These are phyloP conservation scores for Edolisoma coerulescens DNA, from an alignment of 2,113 vertebrate species.

Conservation along the genomic window DNA sequence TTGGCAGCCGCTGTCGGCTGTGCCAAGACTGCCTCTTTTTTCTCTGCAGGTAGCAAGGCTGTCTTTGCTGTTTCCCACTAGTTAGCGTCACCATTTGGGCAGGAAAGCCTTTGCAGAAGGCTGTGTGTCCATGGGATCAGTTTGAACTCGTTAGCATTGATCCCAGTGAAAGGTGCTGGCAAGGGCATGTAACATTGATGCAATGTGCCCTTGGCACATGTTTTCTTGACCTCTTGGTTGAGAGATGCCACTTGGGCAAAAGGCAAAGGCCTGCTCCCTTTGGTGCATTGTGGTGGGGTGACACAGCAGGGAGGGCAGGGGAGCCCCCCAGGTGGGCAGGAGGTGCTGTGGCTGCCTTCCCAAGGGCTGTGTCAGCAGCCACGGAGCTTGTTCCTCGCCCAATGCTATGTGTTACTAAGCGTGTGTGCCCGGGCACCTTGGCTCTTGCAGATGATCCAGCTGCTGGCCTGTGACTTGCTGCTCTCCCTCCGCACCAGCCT, in stretches of 20 bases:
- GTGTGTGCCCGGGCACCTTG: background rate
- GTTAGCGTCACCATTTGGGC: accelerated
- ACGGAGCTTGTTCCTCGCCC: background rate
- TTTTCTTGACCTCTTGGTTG: background rate
- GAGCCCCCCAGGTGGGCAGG: background rate
- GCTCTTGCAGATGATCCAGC: slow-evolving; percentile 84
- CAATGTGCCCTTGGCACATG: accelerated
- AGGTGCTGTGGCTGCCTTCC: background rate
- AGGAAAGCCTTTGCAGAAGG: background rate
- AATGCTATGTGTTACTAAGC: background rate
- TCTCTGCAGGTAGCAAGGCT: background rate
- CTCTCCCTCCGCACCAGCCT: slow-evolving; percentile 89
- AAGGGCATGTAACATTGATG: background rate
- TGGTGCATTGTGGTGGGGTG: accelerated
- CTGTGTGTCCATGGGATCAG: background rate
- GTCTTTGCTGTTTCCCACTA: background rate
- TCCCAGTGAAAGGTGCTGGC: background rate
- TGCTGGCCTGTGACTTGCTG: slow-evolving; percentile 90
- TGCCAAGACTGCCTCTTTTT: background rate
- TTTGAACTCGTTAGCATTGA: background rate
- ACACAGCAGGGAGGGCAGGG: accelerated
- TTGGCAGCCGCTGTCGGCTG: background rate
- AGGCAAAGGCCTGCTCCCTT: background rate
- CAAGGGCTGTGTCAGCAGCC: accelerated
- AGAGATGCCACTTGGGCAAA: background rate